Base-by-base conservation (phyloP, 35 echinoderm and acorn worm species). In the Anneissia japonica region DNA sequence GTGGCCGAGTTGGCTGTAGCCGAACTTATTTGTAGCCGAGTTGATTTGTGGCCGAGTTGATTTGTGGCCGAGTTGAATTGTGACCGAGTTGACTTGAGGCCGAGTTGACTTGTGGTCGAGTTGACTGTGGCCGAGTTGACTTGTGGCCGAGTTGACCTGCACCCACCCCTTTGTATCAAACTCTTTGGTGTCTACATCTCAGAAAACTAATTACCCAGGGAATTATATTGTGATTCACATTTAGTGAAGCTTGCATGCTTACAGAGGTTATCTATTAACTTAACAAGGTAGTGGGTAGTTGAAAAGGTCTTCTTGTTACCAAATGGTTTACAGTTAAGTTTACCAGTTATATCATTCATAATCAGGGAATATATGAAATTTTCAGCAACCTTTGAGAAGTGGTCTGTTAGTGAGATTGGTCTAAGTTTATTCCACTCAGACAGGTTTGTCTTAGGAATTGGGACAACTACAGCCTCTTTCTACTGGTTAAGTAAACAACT, bases 401-500 rank as follows among this genome's bases (percentile, higher is more conserved):
- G 45, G 32, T 77, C 28, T 37, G 88, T 90, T 14, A 90, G 74
- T 12, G 89, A 90, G 31, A 90, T 64, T n/a, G 89, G 89, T 72
- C 89, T 76, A 30, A 91, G 51, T 85, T 91, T 91, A 34, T 91
- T 84, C 36, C 45, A 79, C 19, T 34, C 81, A 19, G 89, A 76
- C 28, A 84, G 89, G 55, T 86, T 80, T 0, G 75, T 34, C 74
- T 91, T 91, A 31, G 89, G 89, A 35, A 91, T 77, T 28, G 89
- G 89, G 32, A 91, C 77, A 30, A 91, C 84, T 7, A 91, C 83
- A 80, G 89, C 89, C 45, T 46, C 86, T 74, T 91, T 91, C 84
- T 84, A 91, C 77, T 84, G 0, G 13, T 55, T 82, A 16, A 79
- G 87, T n/a, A n/a, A 39, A 89, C 87, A 17, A 36, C 51, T 72